These are phyloP conservation scores for Blastomussa wellsi DNA, from an alignment of 92 coral and sea anemone species.

Conservation along the genomic window DNA sequence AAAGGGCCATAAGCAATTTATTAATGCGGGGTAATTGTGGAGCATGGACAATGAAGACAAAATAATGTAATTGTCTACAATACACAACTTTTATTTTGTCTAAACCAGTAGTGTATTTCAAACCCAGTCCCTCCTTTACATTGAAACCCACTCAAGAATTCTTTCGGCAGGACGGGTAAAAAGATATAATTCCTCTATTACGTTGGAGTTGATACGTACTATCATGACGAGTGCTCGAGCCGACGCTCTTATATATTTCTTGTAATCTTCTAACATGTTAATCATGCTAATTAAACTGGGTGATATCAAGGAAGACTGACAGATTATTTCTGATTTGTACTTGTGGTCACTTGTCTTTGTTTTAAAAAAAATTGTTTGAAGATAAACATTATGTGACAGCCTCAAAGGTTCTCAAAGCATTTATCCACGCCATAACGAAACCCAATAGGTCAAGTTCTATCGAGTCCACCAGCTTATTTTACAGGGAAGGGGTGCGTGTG, in stretches of 20 bases:
- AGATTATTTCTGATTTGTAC: neutral
- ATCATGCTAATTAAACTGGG: neutral
- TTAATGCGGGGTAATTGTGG: conserved; percentile 19
- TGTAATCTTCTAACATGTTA: neutral
- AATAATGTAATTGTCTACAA: conserved; percentile 2
- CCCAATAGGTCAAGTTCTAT: too few relatives aligned
- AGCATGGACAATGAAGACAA: neutral
- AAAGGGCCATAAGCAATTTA: neutral
- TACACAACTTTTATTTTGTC: neutral
- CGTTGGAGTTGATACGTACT: neutral
- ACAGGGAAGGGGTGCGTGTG: too few relatives aligned
- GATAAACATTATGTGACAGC: neutral
- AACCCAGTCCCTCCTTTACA: neutral
- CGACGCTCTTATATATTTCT: neutral
- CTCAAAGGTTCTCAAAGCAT: neutral
- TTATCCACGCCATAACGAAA: too few relatives aligned
- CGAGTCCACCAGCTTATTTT: too few relatives aligned
- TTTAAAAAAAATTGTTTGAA: neutral
- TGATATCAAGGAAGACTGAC: neutral
- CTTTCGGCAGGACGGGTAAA: neutral
- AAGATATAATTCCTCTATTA: neutral
- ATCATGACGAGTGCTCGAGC: neutral
- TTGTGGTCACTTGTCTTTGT: neutral
- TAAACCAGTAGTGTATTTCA: neutral
- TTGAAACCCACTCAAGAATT: neutral